Evolutionary conservation across 92 coral and sea anemone species (phyloP).

Genomic region (Galaxea fascicularis): DNA sequence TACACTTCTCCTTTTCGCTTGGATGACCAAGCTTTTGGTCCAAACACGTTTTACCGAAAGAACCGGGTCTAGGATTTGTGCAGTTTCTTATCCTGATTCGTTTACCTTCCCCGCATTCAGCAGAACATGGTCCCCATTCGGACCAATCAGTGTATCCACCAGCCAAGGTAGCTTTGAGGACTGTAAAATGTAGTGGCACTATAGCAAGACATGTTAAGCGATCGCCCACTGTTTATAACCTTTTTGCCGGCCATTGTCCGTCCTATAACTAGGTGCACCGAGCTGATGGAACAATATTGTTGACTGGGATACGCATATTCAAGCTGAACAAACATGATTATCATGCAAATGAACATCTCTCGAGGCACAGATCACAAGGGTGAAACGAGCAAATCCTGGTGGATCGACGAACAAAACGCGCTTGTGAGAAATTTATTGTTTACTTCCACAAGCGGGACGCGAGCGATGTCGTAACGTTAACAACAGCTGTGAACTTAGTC

Average conservation of each 20-base stretch:
- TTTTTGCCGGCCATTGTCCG: background rate
- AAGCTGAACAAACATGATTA: too few species aligned
- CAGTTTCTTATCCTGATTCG: slow-evolving; percentile 62
- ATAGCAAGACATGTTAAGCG: background rate
- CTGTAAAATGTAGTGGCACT: slow-evolving; percentile 10
- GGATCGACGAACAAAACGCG: too few species aligned
- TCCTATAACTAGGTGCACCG: background rate
- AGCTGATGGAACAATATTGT: background rate
- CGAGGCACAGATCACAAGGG: too few species aligned
- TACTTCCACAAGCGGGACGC: too few species aligned
- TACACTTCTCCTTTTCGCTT: slow-evolving; percentile 45
- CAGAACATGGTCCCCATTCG: slow-evolving; percentile 66
- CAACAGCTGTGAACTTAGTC: too few species aligned
- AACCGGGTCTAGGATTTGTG: slow-evolving; percentile 59
- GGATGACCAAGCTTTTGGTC: slow-evolving; percentile 27
- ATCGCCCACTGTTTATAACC: background rate
- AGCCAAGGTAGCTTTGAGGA: slow-evolving; percentile 10
- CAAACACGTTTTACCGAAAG: slow-evolving; percentile 56
- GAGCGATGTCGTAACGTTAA: too few species aligned
- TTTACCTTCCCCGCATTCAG: slow-evolving; percentile 65
- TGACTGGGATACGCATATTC: background rate
- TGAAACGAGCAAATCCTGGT: too few species aligned
- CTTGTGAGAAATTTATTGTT: too few species aligned
- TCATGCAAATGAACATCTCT: too few species aligned
- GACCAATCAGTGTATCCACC: slow-evolving; percentile 72